phyloP scores from a whole-genome alignment of 2,888 invertebrate species.

The Lasioglossum figueresi region DNA sequence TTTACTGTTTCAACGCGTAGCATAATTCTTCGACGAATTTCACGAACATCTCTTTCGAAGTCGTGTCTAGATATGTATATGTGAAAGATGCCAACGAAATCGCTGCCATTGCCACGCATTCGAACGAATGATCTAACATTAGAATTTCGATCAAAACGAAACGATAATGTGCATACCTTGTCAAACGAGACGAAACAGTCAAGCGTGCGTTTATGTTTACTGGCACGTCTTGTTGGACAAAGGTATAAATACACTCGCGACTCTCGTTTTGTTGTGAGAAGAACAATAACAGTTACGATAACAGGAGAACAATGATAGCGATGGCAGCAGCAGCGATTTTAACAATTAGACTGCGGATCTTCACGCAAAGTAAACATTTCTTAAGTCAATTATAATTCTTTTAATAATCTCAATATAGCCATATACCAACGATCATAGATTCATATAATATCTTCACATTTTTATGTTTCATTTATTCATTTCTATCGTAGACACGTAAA shows the following conservation, averaged over 20 bases:
- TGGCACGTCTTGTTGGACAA: too few relatives aligned
- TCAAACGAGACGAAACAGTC: too few relatives aligned
- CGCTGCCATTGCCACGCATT: conserved; percentile 1
- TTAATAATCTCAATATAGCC: too few relatives aligned
- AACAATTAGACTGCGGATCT: conserved; percentile 24
- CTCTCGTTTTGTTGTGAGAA: conserved; percentile 11
- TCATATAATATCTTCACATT: not conserved
- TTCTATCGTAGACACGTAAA: not conserved
- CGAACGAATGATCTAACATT: not conserved
- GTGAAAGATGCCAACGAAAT: not conserved
- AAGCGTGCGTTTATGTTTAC: too few relatives aligned
- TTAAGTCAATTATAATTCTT: not conserved
- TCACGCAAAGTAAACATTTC: not conserved
- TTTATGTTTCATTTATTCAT: not conserved
- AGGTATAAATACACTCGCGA: not conserved
- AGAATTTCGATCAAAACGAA: not conserved
- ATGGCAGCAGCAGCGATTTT: conserved; percentile 40
- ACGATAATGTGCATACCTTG: not conserved
- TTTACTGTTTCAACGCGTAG: not conserved
- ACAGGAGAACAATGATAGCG: conserved; percentile 43
- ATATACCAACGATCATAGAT: not conserved
- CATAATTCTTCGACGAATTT: not conserved
- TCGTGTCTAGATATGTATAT: conserved; percentile 20
- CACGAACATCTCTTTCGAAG: not conserved
- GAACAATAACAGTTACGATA: conserved; percentile 43